Conservation (phyloP, 2,797 vertebrate species). For the Cichlasoma orientale region DNA sequence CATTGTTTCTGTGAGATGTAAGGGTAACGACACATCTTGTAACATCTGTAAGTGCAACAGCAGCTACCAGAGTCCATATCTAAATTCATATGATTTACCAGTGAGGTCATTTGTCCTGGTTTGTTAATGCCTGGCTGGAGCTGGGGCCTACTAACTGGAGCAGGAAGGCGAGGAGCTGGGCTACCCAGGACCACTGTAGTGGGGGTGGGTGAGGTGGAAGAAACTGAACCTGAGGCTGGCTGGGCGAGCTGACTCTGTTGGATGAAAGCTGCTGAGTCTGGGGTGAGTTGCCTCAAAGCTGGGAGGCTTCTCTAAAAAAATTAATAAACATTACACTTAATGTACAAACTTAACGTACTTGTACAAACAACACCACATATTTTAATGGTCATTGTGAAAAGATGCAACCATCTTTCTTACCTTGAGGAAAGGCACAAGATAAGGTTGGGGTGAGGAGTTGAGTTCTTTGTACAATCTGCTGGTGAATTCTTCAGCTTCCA, state of each 20-base stretch:
- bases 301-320: slow-evolving; percentile 93
- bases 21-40: neutral
- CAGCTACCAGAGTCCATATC: neutral
- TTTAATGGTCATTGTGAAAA: neutral
- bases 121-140: slow-evolving; percentile 89
- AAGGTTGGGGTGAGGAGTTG: slow-evolving; percentile 97
- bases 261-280: slow-evolving; percentile 95
- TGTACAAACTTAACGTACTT: neutral
- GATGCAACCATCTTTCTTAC: slow-evolving; percentile 70
- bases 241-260: slow-evolving; percentile 94
- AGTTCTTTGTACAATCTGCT: slow-evolving; percentile 96
- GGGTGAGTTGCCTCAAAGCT: slow-evolving; percentile 95
- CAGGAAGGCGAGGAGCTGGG: slow-evolving; percentile 74
- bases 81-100: slow-evolving; percentile 79
- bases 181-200: slow-evolving; percentile 85
- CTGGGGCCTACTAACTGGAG: slow-evolving; percentile 85
- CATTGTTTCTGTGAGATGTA: neutral
- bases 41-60: neutral
- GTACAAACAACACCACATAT: neutral
- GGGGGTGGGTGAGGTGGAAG: slow-evolving; percentile 48
- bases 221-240: slow-evolving; percentile 47
- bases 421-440: slow-evolving; percentile 99
- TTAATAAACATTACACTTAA: slow-evolving; percentile 1
- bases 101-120: slow-evolving; percentile 83
- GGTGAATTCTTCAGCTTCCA: slow-evolving; percentile 98